These are phyloP conservation scores for Rhinella marina DNA, from an alignment of 2,797 vertebrate genomes.

Conservation along the genomic window DNA sequence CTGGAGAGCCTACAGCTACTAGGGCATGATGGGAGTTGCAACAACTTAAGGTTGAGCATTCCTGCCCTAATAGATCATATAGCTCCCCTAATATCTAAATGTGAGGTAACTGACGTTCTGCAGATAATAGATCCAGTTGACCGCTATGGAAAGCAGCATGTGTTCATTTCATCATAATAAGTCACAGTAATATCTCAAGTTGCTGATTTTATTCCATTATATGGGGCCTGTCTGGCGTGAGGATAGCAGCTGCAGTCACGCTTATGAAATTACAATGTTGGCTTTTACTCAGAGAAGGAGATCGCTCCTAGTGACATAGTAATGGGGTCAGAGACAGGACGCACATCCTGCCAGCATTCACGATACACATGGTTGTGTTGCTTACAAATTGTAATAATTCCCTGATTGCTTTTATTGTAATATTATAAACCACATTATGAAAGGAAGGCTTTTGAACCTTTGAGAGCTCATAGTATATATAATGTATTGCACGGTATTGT, in stretches of 20 bases:
- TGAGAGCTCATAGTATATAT: too few relatives aligned
- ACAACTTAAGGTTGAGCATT: too few relatives aligned
- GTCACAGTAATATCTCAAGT: not conserved
- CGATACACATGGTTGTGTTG: not conserved
- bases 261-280: conserved; percentile 25
- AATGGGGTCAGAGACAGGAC: not conserved
- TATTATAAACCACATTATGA: not conserved
- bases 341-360: not conserved
- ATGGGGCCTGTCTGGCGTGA: conserved; percentile 22
- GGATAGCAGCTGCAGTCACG: conserved; percentile 23
- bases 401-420: not conserved
- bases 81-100: not conserved
- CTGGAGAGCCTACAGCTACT: too few relatives aligned
- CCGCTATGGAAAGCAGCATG: not conserved
- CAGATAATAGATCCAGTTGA: not conserved
- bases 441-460: not conserved
- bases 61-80: not conserved
- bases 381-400: not conserved
- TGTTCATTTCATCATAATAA: not conserved
- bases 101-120: not conserved
- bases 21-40: too few relatives aligned
- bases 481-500: too few relatives aligned
- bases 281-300: not conserved
- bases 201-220: conserved; percentile 40
- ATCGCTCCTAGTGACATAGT: not conserved